Base-by-base conservation (phyloP, 2,888 invertebrate species). In the Deilephila elpenor region DNA sequence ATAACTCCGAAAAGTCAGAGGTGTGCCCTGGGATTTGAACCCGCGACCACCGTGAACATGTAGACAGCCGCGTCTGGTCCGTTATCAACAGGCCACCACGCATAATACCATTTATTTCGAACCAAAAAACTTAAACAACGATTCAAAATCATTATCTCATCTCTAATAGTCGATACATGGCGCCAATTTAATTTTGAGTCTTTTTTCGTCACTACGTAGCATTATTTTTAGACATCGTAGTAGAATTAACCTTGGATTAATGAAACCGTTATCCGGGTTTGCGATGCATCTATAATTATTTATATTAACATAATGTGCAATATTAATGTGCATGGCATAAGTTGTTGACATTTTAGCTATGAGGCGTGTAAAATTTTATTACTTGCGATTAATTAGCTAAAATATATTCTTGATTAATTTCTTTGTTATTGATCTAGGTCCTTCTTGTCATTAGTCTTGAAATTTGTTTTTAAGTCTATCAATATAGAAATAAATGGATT, bases 231-330 rank as follows among this genome's bases (percentile, higher is more conserved):
- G 14, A 14, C 53, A 44, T 51, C 70, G 14, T 71, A 71, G 71
- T 71, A 71, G 59, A 71, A 34, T 71, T 71, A 37, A 71, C 71
- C 71, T 71, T 59, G 71, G 71, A 71, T 71, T 59, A 59, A 71
- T 71, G 59, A 59, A 14, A 8, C 14, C 34, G 34, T 59, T 20
- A 59, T 71, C 32, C 59, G 71, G 56, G 32, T 71, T 14, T 14
- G 11, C 44, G 64, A 17, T 67, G 44, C 67, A 67, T 51, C 67
- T 67, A 51, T 67, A 51, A 67, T 25, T 14, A 67, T 25, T 14
- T 5, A 37, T 51, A 67, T 67, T 67, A 67, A 51, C 44, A 67
- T 51, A 67, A 51, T 34, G 20, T 64, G 44, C 64, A 67, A 25
- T 17, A 25, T 64, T 14, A 17, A 25, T 25, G 25, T 51, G 25